These are phyloP conservation scores for Ptilodon capucinus DNA, from an alignment of 2,888 invertebrate genomes.

Conservation along the genomic window DNA sequence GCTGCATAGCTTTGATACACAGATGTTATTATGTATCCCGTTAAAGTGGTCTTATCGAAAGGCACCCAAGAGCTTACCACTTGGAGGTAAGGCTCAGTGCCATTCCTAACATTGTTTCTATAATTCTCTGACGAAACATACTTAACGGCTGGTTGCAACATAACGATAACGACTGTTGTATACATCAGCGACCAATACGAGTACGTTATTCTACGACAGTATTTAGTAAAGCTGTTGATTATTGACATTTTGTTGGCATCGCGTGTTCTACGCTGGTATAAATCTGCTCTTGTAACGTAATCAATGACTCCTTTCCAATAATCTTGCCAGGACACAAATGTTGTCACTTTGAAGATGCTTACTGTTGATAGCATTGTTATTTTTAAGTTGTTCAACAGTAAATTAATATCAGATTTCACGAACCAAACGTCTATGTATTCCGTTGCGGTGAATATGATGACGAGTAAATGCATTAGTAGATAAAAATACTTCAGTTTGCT, in stretches of 20 bases:
- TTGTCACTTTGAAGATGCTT: slow-evolving; percentile 58
- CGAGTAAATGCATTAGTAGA: slow-evolving; percentile 54
- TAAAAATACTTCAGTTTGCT: slow-evolving; percentile 49
- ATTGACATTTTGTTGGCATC: slow-evolving; percentile 38
- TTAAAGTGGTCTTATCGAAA: slow-evolving; percentile 54
- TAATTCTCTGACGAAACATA: slow-evolving; percentile 50
- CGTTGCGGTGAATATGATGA: slow-evolving; percentile 56
- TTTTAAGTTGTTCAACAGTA: slow-evolving; percentile 65
- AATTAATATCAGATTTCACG: slow-evolving; percentile 57
- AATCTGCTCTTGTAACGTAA: slow-evolving; percentile 60
- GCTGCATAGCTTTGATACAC: slow-evolving; percentile 60
- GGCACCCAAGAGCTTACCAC: slow-evolving; percentile 74
- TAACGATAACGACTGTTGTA: slow-evolving; percentile 59
- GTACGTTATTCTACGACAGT: slow-evolving; percentile 65
- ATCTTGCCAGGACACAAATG: slow-evolving; percentile 60
- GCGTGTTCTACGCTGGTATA: slow-evolving; percentile 42
- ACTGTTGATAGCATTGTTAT: slow-evolving; percentile 67
- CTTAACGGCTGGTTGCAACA: slow-evolving; percentile 57
- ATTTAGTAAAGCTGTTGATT: slow-evolving; percentile 51
- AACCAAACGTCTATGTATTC: slow-evolving; percentile 70
- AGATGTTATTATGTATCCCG: slow-evolving; percentile 57
- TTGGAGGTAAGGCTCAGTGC: slow-evolving; percentile 54
- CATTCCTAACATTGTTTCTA: slow-evolving; percentile 51
- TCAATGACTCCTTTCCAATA: slow-evolving; percentile 60
- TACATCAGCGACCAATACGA: slow-evolving; percentile 66